phyloP scores from a whole-genome alignment of 2,797 vertebrate genomes.

The Scolopax bukidnonensis region DNA sequence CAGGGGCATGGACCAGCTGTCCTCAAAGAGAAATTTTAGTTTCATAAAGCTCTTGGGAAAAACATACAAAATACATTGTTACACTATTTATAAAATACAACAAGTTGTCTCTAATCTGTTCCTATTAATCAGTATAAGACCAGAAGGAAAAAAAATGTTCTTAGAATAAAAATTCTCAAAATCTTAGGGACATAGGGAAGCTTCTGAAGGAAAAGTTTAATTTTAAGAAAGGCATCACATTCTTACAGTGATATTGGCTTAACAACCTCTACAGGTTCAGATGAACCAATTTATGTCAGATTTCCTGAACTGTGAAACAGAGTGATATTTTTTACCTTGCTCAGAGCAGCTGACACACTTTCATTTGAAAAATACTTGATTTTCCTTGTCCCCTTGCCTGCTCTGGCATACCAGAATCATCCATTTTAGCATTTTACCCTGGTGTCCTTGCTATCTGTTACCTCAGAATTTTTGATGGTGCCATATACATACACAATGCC shows the following conservation, averaged over 20 bases:
- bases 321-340: background rate
- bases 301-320: background rate
- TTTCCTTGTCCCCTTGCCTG: background rate
- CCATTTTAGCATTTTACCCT: background rate
- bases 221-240: background rate
- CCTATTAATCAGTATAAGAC: background rate
- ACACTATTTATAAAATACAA: background rate
- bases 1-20: background rate
- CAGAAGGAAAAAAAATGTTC: background rate
- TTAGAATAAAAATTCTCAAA: background rate
- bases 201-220: background rate
- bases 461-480: background rate
- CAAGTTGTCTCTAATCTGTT: background rate
- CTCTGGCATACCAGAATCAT: background rate
- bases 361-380: background rate
- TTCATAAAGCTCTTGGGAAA: slow-evolving; percentile 13
- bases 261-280: background rate
- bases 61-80: background rate
- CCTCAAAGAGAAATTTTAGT: background rate
- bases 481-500: background rate
- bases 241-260: background rate
- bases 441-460: background rate
- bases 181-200: background rate
- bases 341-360: background rate
- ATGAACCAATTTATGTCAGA: background rate